Conservation (phyloP, 2,113 vertebrate species). For the Columbina picui region DNA sequence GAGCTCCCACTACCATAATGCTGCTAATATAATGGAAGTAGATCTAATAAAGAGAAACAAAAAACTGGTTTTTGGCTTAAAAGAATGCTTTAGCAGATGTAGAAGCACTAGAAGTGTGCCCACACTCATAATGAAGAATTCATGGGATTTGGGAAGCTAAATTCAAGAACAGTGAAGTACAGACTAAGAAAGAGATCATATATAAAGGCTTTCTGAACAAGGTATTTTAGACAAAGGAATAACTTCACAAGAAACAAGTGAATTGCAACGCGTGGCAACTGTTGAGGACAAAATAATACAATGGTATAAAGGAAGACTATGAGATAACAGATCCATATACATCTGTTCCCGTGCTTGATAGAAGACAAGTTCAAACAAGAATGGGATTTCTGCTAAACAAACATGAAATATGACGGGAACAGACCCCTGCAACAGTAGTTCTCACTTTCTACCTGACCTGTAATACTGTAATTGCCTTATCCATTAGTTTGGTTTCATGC, state of each 20-base stretch:
- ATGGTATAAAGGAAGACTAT: neutral
- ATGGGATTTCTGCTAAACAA: neutral
- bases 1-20: neutral
- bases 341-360: neutral
- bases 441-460: neutral
- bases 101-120: neutral
- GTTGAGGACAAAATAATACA: neutral
- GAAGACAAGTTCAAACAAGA: neutral
- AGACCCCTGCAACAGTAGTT: neutral
- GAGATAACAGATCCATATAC: neutral
- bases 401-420: neutral
- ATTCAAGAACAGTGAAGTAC: accelerated
- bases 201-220: neutral
- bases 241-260: neutral
- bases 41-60: neutral
- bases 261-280: neutral
- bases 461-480: neutral
- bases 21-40: neutral
- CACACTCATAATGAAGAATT: neutral
- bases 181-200: neutral
- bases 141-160: neutral
- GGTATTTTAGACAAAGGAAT: neutral
- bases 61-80: neutral
- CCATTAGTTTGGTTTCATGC: neutral
- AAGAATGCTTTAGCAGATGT: neutral